Base-by-base conservation (phyloP, 1,140 invertebrate genomes). In the Euura saliciscinereae region DNA sequence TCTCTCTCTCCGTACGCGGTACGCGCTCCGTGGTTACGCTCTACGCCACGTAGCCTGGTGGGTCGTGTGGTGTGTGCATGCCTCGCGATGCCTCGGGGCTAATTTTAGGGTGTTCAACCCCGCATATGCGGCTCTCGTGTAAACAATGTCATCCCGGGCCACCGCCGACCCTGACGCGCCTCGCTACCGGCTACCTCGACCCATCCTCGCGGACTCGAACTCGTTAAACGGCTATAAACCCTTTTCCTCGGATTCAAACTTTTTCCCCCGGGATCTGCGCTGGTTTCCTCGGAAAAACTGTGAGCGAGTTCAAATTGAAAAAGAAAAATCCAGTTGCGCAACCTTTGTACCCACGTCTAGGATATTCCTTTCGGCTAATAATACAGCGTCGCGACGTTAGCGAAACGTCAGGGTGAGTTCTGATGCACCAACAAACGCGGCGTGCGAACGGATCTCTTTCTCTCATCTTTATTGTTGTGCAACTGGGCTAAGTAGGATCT, bases 71-170 rank as follows among this genome's bases (percentile, higher is more conserved):
- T 78, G 80, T 77, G 77, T 79, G 75, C 78, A 76, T 80, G 74
- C 28, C 28, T 28, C 51, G 10, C 13, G 51, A n/a, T 11, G 51
- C 81, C 80, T 68, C 77, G 75, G 80, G 81, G 83, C 85, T 87
- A 87, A 86, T 86, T 87, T 86, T 87, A 87, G 84, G 86, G 86
- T 84, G 84, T 85, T 83, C 82, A 83, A 86, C 82, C 84, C 81
- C 75, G 75, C 75, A 45, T 46, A 65, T 5, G 46, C 65, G 65
- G 51, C 51, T 59, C 51, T 59, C 51, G 51, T 59, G 51, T 59
- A 59, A 59, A 59, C 51, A 59, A 59, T 59, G 51, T 59, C 51
- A 59, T 59, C 51, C 51, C 51, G 51, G 8, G 51, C 3, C 51
- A 59, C 6, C 51, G 51, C 51, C 51, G 51, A 59, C 51, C 51